phyloP scores from a whole-genome alignment of 2,888 invertebrate species.

The Brachypalpus laphriformis region DNA sequence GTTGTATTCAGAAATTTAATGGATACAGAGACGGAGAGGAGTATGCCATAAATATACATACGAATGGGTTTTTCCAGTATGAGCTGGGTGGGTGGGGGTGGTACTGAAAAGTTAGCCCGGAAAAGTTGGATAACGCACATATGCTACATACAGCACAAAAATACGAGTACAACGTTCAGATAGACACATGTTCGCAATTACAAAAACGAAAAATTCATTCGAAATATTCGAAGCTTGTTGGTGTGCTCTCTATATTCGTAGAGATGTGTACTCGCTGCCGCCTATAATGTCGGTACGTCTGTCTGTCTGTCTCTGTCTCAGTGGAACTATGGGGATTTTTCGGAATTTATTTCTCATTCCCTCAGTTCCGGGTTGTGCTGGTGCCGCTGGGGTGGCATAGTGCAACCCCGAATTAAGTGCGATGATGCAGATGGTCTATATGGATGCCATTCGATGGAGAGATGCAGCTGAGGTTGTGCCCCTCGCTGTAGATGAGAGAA shows the following conservation, averaged over 20 bases:
- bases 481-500: conserved; percentile 24
- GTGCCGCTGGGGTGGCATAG: not conserved
- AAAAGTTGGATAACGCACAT: conserved; percentile 73
- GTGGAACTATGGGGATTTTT: conserved; percentile 66
- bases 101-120: conserved; percentile 68
- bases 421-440: conserved; percentile 67
- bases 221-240: conserved; percentile 58
- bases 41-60: conserved; percentile 55
- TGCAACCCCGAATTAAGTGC: conserved; percentile 59
- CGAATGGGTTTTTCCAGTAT: conserved; percentile 24
- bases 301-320: conserved; percentile 47
- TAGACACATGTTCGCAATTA: conserved; percentile 73
- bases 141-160: conserved; percentile 44
- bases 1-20: conserved; percentile 73
- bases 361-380: conserved; percentile 29
- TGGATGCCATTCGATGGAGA: conserved; percentile 46
- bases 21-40: conserved; percentile 7
- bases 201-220: conserved; percentile 73
- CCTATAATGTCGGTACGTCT: conserved; percentile 9
- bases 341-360: conserved; percentile 50
- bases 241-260: conserved; percentile 20
- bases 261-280: not conserved
- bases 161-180: conserved; percentile 50
- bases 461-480: conserved; percentile 9
- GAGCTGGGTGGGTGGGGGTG: not conserved